Percentiles rank a stretch among this genome's conserved stretches.
These are phyloP conservation scores for Augochlora pura DNA, from an alignment of 1,140 invertebrate species.

Conservation along the genomic window DNA sequence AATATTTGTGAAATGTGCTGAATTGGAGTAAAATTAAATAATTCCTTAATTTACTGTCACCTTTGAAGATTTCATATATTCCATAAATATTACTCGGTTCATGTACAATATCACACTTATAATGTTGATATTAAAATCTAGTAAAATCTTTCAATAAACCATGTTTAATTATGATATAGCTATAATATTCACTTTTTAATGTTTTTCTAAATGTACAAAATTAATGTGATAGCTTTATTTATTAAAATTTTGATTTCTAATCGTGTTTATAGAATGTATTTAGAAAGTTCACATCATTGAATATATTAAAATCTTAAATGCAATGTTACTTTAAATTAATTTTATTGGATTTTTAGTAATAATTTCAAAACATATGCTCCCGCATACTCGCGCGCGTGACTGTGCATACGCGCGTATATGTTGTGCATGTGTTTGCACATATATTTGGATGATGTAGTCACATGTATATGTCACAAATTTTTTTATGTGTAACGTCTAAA, in stretches of 20 bases:
- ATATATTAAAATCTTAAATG: not conserved
- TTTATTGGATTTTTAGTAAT: not conserved
- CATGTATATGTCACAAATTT: slow-evolving; percentile 23
- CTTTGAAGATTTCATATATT: not conserved
- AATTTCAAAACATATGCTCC: slow-evolving; percentile 43
- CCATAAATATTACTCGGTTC: not conserved
- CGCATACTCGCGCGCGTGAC: slow-evolving; percentile 31
- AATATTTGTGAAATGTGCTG: not conserved
- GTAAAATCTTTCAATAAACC: not conserved
- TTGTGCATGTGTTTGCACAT: not conserved
- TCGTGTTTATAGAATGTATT: not conserved
- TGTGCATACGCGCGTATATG: slow-evolving; percentile 14
- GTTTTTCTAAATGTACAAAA: not conserved
- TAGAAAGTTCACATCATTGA: not conserved
- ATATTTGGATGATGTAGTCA: not conserved
- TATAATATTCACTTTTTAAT: not conserved
- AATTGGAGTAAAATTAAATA: not conserved
- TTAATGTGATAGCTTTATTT: not conserved
- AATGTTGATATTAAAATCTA: no score
- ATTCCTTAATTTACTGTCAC: not conserved
- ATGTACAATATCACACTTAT: not conserved
- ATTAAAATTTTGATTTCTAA: not conserved
- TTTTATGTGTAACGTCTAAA: slow-evolving; percentile 32
- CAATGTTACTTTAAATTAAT: not conserved
- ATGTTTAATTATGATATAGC: not conserved